phyloP scores from a whole-genome alignment of 1,140 invertebrate genomes.

The Drosophila jambulina region DNA sequence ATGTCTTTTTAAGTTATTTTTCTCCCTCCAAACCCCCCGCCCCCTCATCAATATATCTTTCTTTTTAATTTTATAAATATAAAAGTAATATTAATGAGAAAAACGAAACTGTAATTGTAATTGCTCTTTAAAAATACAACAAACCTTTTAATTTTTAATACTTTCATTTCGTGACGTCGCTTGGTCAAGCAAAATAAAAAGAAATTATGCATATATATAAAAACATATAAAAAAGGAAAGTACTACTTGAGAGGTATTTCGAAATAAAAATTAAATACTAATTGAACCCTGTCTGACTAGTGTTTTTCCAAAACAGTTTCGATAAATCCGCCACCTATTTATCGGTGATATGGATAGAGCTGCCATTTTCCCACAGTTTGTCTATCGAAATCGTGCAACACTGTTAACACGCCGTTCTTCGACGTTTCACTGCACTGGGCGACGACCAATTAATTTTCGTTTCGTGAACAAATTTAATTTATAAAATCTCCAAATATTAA shows the following conservation, averaged over 20 bases:
- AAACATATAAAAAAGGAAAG: slow-evolving; percentile 67
- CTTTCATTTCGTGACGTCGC: slow-evolving; percentile 72
- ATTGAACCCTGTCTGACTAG: slow-evolving; percentile 29
- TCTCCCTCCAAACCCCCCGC: slow-evolving; percentile 30
- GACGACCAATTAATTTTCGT: slow-evolving; percentile 37
- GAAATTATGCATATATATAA: slow-evolving; percentile 54
- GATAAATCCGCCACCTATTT: background rate
- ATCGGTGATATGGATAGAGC: slow-evolving; percentile 11
- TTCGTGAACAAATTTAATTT: slow-evolving; percentile 36
- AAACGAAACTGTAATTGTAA: slow-evolving; percentile 81
- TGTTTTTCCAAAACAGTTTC: slow-evolving; percentile 23
- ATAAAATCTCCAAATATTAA: slow-evolving; percentile 46
- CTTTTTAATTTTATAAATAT: slow-evolving; percentile 84
- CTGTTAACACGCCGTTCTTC: background rate
- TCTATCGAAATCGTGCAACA: slow-evolving; percentile 14
- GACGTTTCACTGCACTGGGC: slow-evolving; percentile 11
- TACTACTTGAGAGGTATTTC: slow-evolving; percentile 77
- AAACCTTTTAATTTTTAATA: slow-evolving; percentile 70
- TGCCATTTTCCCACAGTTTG: background rate
- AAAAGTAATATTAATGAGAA: slow-evolving; percentile 82
- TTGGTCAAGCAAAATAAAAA: slow-evolving; percentile 57
- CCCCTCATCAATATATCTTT: slow-evolving; percentile 81
- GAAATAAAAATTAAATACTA: slow-evolving; percentile 69
- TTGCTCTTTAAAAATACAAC: slow-evolving; percentile 77
- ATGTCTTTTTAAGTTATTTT: slow-evolving; percentile 79